Conservation (phyloP, 1,140 invertebrate species). For the Saxidomus purpurata region DNA sequence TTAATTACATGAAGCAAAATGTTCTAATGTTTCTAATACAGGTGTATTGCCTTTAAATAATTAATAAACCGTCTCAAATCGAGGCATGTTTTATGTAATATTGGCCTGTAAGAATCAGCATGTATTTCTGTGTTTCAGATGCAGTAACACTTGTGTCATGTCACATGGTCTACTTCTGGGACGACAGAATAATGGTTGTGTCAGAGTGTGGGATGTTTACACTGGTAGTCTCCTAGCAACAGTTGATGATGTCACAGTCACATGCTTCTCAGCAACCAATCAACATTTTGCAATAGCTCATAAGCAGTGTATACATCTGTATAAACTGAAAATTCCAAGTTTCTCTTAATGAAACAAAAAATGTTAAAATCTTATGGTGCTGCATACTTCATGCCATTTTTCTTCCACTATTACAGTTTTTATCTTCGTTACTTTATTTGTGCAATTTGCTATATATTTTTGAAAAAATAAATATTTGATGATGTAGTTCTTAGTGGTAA, state of each 20-base stretch:
- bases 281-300: constrained; percentile 42
- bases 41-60: no score
- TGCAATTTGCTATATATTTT: no score
- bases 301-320: constrained; percentile 60
- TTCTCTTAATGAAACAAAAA: not conserved
- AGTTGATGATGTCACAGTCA: constrained; percentile 44
- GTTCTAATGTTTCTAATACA: no score
- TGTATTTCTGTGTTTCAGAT: constrained; percentile 42
- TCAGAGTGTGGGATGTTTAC: constrained; percentile 53
- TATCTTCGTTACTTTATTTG: no score
- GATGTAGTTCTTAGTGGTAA: no score
- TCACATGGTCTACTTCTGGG: constrained; percentile 23
- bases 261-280: constrained; percentile 26
- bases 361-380: no score
- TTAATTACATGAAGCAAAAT: no score
- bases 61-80: no score
- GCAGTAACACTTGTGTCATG: not conserved
- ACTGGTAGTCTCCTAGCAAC: constrained; percentile 44
- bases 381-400: no score
- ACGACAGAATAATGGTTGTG: constrained; percentile 42
- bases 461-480: no score
- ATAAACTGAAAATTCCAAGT: not conserved
- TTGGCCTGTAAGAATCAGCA: not conserved
- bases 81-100: no score
- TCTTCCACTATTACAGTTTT: no score